Percentiles rank a stretch among this genome's conserved stretches.
Conservation (phyloP, 2,888 invertebrate genomes). For the Platycnemis pennipes region DNA sequence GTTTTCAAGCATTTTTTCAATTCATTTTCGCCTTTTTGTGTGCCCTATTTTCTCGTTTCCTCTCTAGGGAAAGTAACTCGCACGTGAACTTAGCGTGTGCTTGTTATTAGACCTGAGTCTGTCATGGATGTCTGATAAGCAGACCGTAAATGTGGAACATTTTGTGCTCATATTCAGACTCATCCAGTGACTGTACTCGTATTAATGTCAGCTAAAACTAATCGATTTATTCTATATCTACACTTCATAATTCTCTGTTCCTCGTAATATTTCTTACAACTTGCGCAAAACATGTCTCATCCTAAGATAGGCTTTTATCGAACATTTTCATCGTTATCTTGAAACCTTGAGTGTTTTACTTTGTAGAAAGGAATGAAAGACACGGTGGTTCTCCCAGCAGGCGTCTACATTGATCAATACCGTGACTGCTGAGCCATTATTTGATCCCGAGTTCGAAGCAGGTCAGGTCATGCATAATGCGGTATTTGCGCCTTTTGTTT, state of each 20-base stretch:
- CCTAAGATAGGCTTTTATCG: background rate
- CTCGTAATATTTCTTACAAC: background rate
- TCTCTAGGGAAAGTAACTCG: background rate
- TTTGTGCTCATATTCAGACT: background rate
- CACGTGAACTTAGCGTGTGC: background rate
- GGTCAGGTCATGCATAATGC: constrained; percentile 43
- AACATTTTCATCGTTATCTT: background rate
- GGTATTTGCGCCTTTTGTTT: background rate
- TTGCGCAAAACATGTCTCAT: background rate
- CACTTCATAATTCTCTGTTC: background rate
- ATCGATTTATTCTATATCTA: background rate
- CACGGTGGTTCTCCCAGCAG: background rate
- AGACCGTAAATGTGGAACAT: background rate
- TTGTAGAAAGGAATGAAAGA: background rate
- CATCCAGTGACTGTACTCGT: background rate
- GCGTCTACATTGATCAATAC: constrained; percentile 17
- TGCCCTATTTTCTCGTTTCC: background rate
- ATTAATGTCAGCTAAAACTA: background rate
- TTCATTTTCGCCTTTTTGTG: background rate
- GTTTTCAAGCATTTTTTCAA: too few species aligned
- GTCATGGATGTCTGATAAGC: background rate
- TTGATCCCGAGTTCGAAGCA: constrained; percentile 16
- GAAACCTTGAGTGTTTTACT: background rate
- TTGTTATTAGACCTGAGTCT: background rate
- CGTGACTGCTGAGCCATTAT: constrained; percentile 19